Conservation (phyloP, 2,888 invertebrate species). For the Gonocerus acuteangulatus region DNA sequence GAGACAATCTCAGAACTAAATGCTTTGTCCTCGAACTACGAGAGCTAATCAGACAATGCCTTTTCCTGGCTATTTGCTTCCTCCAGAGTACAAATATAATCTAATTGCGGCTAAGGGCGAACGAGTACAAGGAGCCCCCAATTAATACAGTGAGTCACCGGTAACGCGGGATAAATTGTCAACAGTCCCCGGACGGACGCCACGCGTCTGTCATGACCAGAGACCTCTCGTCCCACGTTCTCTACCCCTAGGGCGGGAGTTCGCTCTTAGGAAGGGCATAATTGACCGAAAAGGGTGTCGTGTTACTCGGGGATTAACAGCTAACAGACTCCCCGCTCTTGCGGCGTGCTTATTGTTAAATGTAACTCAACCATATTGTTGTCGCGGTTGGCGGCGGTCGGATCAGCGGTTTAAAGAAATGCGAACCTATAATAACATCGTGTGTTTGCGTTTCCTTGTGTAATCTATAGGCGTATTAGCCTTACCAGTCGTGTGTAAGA, state of each 20-base stretch:
- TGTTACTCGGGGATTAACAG: conserved; percentile 10
- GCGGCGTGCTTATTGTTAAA: not conserved
- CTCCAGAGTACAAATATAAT: conserved; percentile 6
- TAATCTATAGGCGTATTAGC: too few species aligned
- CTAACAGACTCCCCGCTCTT: not conserved
- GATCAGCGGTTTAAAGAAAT: too few species aligned
- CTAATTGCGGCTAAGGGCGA: conserved; percentile 6
- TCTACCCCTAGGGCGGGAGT: not conserved
- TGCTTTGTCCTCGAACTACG: too few species aligned
- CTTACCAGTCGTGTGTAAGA: too few species aligned
- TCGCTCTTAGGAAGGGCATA: not conserved
- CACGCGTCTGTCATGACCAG: conserved; percentile 6
- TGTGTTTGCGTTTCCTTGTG: too few species aligned
- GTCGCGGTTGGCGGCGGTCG: not conserved
- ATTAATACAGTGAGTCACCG: conserved; percentile 10
- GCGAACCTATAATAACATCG: too few species aligned
- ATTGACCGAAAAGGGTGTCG: conserved; percentile 7
- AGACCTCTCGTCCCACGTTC: not conserved
- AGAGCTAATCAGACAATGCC: too few species aligned
- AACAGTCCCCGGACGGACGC: not conserved
- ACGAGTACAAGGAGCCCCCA: not conserved
- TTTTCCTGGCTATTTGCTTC: too few species aligned
- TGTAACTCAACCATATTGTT: conserved; percentile 15
- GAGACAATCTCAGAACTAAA: too few species aligned
- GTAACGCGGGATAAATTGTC: not conserved